phyloP scores from a whole-genome alignment of 2,888 invertebrate species.

The Pammene aurita region DNA sequence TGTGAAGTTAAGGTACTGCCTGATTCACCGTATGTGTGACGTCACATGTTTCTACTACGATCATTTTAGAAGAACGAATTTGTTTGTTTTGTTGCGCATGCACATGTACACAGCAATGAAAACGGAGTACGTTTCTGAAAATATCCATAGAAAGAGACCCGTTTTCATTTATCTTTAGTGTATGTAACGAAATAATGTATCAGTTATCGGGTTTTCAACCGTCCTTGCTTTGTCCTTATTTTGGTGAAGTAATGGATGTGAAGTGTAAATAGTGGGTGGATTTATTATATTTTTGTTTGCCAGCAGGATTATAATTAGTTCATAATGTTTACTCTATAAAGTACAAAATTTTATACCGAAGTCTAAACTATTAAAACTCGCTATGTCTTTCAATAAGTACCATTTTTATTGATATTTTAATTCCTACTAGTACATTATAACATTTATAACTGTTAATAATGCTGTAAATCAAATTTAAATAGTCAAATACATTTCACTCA shows the following conservation, averaged over 20 bases:
- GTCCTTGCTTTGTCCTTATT: conserved; percentile 1
- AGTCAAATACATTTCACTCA: no score
- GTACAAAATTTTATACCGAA: no score
- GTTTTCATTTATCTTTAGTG: background rate
- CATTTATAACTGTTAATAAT: no score
- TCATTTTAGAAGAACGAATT: conserved; percentile 1
- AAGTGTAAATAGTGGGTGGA: background rate
- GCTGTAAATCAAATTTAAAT: no score
- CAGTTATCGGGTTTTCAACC: background rate
- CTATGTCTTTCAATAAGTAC: no score
- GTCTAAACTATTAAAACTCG: no score
- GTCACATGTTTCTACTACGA: background rate
- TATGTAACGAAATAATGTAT: background rate
- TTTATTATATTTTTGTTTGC: background rate
- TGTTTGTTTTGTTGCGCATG: conserved; percentile 18
- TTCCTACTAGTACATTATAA: no score
- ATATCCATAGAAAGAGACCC: no score
- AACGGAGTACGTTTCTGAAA: no score
- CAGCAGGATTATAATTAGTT: no score
- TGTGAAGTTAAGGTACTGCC: background rate
- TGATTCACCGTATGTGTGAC: background rate
- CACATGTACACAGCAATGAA: conserved; percentile 7
- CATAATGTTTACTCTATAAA: no score
- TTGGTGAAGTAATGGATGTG: background rate
- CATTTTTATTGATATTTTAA: no score